These are phyloP conservation scores for Acrocera orbiculus DNA, from an alignment of 2,888 invertebrate species.

Conservation along the genomic window DNA sequence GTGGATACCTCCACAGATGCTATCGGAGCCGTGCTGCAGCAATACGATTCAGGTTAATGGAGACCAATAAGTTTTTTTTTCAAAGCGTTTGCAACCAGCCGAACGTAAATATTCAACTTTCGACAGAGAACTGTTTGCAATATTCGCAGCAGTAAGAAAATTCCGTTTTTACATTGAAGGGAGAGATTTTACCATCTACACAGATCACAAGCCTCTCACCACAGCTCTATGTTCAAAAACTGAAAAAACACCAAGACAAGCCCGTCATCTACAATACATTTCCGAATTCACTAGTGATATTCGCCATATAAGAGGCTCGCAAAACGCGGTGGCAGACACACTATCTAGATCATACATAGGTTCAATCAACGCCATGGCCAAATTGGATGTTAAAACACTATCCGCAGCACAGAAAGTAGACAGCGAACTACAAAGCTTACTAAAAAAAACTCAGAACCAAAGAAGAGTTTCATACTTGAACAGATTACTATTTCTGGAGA, in stretches of 20 bases:
- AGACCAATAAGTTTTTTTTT: slow-evolving; percentile 23
- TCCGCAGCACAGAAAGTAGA: background rate
- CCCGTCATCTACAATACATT: background rate
- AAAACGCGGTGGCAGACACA: background rate
- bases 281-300: slow-evolving; percentile 9
- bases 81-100: slow-evolving; percentile 17
- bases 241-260: slow-evolving; percentile 6
- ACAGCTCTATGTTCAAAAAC: slow-evolving; percentile 16
- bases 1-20: slow-evolving; percentile 20
- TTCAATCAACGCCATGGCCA: background rate
- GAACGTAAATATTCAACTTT: slow-evolving; percentile 21
- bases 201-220: slow-evolving; percentile 20
- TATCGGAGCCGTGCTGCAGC: slow-evolving; percentile 24
- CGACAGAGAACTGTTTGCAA: slow-evolving; percentile 24
- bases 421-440: no score
- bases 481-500: background rate
- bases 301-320: background rate
- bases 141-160: slow-evolving; percentile 18
- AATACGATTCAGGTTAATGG: slow-evolving; percentile 13
- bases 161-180: slow-evolving; percentile 24
- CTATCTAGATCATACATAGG: background rate
- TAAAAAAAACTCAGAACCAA: no score
- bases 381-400: background rate
- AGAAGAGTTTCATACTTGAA: no score
- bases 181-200: slow-evolving; percentile 16